phyloP scores from a whole-genome alignment of 2,888 invertebrate species.

The Arctia plantaginis region DNA sequence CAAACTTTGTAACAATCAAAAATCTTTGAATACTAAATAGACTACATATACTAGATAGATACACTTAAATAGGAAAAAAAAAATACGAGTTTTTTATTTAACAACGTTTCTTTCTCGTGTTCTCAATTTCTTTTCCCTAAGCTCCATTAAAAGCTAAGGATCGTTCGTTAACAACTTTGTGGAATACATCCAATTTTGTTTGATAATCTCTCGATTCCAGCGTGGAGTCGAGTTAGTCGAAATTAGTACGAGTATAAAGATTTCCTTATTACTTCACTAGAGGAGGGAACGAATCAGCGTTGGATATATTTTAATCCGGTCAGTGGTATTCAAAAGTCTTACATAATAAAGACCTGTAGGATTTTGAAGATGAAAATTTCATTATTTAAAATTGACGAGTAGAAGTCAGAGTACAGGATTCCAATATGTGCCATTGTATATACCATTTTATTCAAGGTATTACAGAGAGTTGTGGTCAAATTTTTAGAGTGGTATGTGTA shows the following conservation, averaged over 20 bases:
- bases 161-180: conserved; percentile 43
- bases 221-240: conserved; percentile 29
- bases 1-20: background rate
- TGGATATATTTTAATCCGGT: conserved; percentile 46
- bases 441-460: no score
- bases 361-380: conserved; percentile 28
- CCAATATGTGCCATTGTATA: no score
- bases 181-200: conserved; percentile 48
- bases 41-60: conserved; percentile 15
- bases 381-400: conserved; percentile 32
- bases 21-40: conserved; percentile 16
- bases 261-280: conserved; percentile 45
- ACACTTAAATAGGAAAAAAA: conserved; percentile 37
- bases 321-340: conserved; percentile 45
- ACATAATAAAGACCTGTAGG: conserved; percentile 41
- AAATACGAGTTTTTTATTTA: conserved; percentile 32
- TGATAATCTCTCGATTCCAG: conserved; percentile 42
- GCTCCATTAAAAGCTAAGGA: conserved; percentile 43
- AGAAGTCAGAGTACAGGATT: conserved; percentile 20
- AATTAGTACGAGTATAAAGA: conserved; percentile 51
- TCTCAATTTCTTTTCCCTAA: conserved; percentile 36
- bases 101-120: conserved; percentile 28
- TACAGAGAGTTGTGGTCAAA: no score
- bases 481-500: no score
- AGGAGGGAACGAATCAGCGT: conserved; percentile 46